phyloP scores from a whole-genome alignment of 2,888 invertebrate genomes.

The Chalcis sispes region DNA sequence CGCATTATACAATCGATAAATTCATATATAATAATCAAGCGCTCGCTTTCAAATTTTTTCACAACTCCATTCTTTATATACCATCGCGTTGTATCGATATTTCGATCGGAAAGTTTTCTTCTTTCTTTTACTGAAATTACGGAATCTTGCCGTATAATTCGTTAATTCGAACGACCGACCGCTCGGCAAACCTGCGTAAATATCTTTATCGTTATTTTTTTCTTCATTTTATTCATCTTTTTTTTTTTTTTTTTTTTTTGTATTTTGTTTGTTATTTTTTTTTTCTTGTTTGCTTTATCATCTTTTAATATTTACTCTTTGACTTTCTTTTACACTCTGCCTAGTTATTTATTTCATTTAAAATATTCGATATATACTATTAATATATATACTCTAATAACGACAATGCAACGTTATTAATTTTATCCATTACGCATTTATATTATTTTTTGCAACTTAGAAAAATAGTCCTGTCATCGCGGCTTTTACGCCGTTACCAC shows the following conservation, averaged over 20 bases:
- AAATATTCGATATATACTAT: slow-evolving; percentile 72
- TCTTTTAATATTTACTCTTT: slow-evolving; percentile 57
- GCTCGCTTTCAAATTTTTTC: not conserved
- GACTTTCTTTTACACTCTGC: slow-evolving; percentile 68
- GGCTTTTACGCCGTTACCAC: slow-evolving; percentile 66
- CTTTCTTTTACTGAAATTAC: slow-evolving; percentile 1
- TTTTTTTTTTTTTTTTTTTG: not conserved
- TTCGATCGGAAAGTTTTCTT: slow-evolving; percentile 24
- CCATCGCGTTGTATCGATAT: slow-evolving; percentile 38
- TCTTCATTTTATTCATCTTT: slow-evolving; percentile 10
- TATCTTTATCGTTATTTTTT: slow-evolving; percentile 8
- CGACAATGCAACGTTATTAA: slow-evolving; percentile 75
- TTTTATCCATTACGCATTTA: slow-evolving; percentile 64
- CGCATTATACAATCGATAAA: slow-evolving; percentile 46
- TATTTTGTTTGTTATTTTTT: not conserved
- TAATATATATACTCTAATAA: slow-evolving; percentile 73
- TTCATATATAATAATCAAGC: slow-evolving; percentile 45
- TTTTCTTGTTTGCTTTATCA: not conserved
- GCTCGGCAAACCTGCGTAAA: slow-evolving; percentile 45
- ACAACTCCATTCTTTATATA: not conserved
- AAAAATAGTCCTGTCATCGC: slow-evolving; percentile 72
- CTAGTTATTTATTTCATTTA: slow-evolving; percentile 60
- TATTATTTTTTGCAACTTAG: slow-evolving; percentile 71
- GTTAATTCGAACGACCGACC: slow-evolving; percentile 43
- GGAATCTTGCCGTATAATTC: not conserved